phyloP scores from a whole-genome alignment of 2,888 invertebrate species.

The Tyria jacobaeae region DNA sequence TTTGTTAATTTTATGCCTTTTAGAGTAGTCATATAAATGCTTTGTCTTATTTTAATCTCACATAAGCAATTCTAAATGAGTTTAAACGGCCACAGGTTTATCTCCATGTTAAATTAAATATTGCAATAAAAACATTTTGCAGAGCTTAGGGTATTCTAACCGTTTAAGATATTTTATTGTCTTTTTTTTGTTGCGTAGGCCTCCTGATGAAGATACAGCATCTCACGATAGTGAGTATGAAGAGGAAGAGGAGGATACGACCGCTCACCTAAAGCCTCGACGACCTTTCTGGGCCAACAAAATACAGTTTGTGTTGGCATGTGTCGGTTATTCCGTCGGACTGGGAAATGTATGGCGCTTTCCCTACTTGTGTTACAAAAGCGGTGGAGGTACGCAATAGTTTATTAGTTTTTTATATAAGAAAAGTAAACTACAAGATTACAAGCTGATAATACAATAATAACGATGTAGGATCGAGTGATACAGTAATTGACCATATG shows the following conservation, averaged over 20 bases:
- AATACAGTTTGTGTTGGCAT: slow-evolving; percentile 95
- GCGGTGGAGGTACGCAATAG: slow-evolving; percentile 91
- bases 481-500: no score
- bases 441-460: background rate
- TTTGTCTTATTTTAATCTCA: background rate
- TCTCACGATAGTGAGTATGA: slow-evolving; percentile 92
- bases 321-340: slow-evolving; percentile 95
- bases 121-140: background rate
- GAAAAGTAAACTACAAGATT: background rate
- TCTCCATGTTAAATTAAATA: background rate
- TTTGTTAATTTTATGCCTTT: slow-evolving; percentile 32
- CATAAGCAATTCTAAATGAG: background rate
- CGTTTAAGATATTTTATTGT: background rate
- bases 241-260: slow-evolving; percentile 90
- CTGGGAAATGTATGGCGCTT: slow-evolving; percentile 97
- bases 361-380: slow-evolving; percentile 96
- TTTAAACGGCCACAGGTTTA: background rate
- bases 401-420: no score
- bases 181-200: slow-evolving; percentile 77
- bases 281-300: slow-evolving; percentile 96
- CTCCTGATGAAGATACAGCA: slow-evolving; percentile 90
- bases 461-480: background rate
- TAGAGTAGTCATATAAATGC: background rate
- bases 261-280: slow-evolving; percentile 90
- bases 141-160: background rate